Evolutionary conservation across 2,888 invertebrate genomes (phyloP).

Genomic region (Perizoma affinitatum): DNA sequence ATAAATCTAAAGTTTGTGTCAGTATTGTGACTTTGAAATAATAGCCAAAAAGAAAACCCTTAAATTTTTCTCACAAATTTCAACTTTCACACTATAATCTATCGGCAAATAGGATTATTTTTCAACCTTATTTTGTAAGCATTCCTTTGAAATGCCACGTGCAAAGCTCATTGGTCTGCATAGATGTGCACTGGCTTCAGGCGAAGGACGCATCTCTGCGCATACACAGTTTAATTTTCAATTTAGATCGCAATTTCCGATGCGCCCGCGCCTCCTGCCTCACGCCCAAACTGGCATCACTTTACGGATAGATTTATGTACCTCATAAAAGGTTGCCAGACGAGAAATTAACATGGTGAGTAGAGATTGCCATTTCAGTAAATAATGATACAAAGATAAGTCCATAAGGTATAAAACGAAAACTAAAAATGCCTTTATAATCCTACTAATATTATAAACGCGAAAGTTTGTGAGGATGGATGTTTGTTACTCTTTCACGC

Average conservation of each 20-base stretch:
- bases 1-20: no score
- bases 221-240: constrained; percentile 82
- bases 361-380: constrained; percentile 25
- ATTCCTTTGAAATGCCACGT: constrained; percentile 33
- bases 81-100: no score
- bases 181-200: constrained; percentile 36
- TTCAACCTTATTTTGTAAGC: constrained; percentile 44
- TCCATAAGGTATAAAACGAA: constrained; percentile 11
- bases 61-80: no score
- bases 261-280: constrained; percentile 53
- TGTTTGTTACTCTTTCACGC: no score
- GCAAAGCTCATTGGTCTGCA: constrained; percentile 44
- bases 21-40: no score
- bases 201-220: constrained; percentile 40
- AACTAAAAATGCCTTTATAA: background rate
- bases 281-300: constrained; percentile 80
- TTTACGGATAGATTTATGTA: constrained; percentile 79
- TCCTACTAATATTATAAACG: no score
- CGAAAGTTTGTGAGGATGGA: no score
- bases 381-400: constrained; percentile 27
- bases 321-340: constrained; percentile 38
- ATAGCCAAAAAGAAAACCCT: no score
- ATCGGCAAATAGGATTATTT: constrained; percentile 4
- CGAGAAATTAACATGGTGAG: constrained; percentile 36
- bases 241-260: constrained; percentile 85